Evolutionary conservation across 2,888 invertebrate species (phyloP), one percentile per base, ranked within the genome.

Genomic region (Nineta flava): DNA sequence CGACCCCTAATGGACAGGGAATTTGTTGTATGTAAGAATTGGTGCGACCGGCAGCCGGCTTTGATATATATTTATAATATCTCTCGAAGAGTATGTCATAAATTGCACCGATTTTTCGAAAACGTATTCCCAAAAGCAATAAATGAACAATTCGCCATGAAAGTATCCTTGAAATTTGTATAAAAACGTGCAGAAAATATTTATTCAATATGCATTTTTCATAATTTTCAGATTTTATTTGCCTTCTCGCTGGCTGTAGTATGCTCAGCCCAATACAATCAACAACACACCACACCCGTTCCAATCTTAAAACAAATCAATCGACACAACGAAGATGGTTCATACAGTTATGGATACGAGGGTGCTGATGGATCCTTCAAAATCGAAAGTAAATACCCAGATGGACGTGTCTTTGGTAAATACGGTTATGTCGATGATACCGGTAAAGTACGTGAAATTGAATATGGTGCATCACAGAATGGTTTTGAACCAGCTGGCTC

Each of bases 271-370:
- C 58, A 60, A 48, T 65, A 65, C 50, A 74, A 75, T 57, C 70
- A 73, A 9, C 65, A 70, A 51, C 75, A 78, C 56, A 81, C 85
- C 1, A 83, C 85, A 0, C 86, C 86, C 0, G 81, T 86, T 9
- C 84, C 86, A 1, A 87, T 87, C 62, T 70, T 87, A 47, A 85
- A 86, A 64, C 87, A 87, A 66, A 82, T 88, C 62, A 85, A 87
- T 71, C 75, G 79, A 53, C 87, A 88, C 65, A 87, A 88, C 63
- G 87, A 86, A 55, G 88, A 90, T 56, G 88, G 87, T 1, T 87
- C 87, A 10, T 91, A 91, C 68, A 87, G 86, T 58, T 90, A 83
- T 60, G 90, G 88, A 0, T 91, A 86, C 65, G 90, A 91, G 65
- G 84, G 78, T 0, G 90, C 87, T 0, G 90, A 91, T 60, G 87